Percentiles rank a stretch among this genome's conserved stretches.
These are phyloP conservation scores for Platyrinchus mystaceus DNA, from an alignment of 2,797 vertebrate genomes.

Conservation along the genomic window DNA sequence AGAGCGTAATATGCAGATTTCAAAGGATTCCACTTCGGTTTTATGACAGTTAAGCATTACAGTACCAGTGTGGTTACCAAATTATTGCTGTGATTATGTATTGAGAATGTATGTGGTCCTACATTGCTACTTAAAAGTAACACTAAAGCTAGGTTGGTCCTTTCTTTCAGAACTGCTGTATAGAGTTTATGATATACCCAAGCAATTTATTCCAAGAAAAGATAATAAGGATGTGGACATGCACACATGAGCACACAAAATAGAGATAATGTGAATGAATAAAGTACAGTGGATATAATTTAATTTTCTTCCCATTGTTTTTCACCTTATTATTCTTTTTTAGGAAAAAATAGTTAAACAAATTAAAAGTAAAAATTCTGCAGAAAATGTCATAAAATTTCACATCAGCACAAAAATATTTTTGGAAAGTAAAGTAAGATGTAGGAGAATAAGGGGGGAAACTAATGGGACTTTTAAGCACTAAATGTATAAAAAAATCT, in stretches of 20 bases:
- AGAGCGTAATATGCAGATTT: neutral
- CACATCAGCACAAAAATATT: neutral
- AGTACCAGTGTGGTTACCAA: neutral
- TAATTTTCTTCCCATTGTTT: neutral
- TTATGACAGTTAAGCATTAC: neutral
- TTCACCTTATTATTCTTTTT: neutral
- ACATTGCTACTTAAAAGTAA: neutral
- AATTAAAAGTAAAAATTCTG: neutral
- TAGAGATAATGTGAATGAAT: neutral
- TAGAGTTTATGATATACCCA: neutral
- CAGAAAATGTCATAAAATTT: neutral
- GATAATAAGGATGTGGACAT: neutral
- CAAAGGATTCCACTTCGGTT: neutral
- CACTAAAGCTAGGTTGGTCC: neutral
- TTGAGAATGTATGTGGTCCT: neutral
- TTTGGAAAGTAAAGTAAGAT: neutral
- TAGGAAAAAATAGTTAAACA: neutral
- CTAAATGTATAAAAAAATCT: neutral
- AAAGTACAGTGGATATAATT: neutral
- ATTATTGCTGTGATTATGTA: neutral
- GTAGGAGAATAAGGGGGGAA: neutral
- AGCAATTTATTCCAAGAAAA: neutral
- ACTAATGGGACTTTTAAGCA: neutral
- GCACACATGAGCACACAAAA: neutral
- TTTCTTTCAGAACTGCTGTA: neutral